Conservation (phyloP, 2,888 invertebrate species). For the Hyalella azteca region DNA sequence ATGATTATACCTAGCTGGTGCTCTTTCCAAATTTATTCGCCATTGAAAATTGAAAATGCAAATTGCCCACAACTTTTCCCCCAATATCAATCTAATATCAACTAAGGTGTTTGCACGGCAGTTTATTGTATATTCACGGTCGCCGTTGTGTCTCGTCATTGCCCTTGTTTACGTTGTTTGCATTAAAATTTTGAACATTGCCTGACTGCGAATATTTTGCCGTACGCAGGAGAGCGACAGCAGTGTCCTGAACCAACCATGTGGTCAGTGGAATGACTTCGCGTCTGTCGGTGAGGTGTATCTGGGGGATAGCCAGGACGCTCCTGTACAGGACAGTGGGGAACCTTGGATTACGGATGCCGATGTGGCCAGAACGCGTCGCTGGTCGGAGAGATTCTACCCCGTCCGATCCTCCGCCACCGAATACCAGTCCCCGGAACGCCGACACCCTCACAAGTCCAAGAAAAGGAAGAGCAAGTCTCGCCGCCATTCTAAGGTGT, state of each 20-base stretch:
- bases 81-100: no score
- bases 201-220: no score
- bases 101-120: no score
- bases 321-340: not conserved
- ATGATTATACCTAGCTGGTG: no score
- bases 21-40: no score
- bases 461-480: constrained; percentile 26
- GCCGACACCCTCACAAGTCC: not conserved
- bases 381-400: constrained; percentile 18
- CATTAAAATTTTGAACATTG: no score
- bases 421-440: constrained; percentile 2
- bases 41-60: no score
- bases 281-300: not conserved
- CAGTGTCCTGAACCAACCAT: not conserved
- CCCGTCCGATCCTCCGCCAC: not conserved
- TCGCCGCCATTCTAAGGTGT: constrained; percentile 6
- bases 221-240: constrained; percentile 29
- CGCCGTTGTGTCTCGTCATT: no score
- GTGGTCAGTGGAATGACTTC: constrained; percentile 1
- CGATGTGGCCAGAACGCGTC: not conserved
- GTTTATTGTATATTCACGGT: no score
- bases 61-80: no score
- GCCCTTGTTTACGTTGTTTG: no score
- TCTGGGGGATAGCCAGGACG: constrained; percentile 3
- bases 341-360: not conserved